Percentiles rank a stretch among this genome's conserved stretches.
Conservation (phyloP, 1,140 invertebrate species). For the Odontomachus brunneus region DNA sequence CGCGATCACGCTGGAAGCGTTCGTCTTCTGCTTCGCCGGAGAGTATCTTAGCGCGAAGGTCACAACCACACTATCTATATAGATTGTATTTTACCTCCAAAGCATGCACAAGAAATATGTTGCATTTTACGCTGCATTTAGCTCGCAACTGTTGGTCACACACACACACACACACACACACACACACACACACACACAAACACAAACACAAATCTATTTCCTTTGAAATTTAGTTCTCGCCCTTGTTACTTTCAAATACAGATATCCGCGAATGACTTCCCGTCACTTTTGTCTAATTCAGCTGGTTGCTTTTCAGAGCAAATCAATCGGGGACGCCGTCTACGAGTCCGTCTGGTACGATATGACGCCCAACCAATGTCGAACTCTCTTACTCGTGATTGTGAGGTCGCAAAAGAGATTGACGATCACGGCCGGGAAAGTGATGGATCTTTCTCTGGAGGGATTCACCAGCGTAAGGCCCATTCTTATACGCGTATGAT, state of each 20-base stretch:
- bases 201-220: background rate
- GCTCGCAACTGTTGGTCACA: background rate
- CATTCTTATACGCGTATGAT: constrained; percentile 1
- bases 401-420: constrained; percentile 38
- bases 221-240: too few relatives aligned
- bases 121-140: background rate
- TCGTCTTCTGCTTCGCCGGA: constrained; percentile 43
- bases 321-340: background rate
- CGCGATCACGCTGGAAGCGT: constrained; percentile 43
- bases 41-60: constrained; percentile 57
- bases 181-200: too few relatives aligned
- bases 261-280: too few relatives aligned
- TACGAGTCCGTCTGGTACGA: constrained; percentile 29
- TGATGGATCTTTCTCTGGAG: constrained; percentile 45
- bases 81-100: constrained; percentile 6
- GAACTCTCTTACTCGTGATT: constrained; percentile 8
- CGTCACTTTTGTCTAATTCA: background rate
- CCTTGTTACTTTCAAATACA: too few relatives aligned
- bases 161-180: too few relatives aligned
- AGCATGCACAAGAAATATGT: background rate
- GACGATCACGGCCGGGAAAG: constrained; percentile 7
- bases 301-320: constrained; percentile 25
- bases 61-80: background rate
- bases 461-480: constrained; percentile 23
- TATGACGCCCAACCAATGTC: constrained; percentile 1